These are phyloP conservation scores for Lagopus leucura DNA, from an alignment of 2,113 vertebrate species.

Conservation along the genomic window DNA sequence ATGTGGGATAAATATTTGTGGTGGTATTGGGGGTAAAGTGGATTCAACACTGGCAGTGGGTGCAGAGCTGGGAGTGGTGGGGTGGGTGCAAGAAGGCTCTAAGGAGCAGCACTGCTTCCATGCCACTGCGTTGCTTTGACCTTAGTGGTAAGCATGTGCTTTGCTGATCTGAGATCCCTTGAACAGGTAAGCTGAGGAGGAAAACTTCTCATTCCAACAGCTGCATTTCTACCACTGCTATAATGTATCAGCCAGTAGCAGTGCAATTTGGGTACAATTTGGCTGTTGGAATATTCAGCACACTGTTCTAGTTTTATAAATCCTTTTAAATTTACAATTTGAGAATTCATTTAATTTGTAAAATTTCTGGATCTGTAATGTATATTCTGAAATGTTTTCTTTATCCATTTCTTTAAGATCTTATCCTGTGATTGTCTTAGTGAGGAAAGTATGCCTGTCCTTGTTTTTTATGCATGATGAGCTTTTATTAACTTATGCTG, in stretches of 20 bases:
- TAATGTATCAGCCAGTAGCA: background rate
- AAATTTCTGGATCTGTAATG: background rate
- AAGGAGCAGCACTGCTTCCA: background rate
- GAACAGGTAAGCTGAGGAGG: background rate
- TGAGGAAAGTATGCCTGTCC: background rate
- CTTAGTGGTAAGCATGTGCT: background rate
- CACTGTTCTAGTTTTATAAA: background rate
- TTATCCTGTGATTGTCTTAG: background rate
- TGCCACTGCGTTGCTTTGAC: fast-evolving
- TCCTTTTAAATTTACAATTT: background rate
- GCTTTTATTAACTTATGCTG: background rate
- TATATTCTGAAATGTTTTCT: background rate
- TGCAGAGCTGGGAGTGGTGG: background rate
- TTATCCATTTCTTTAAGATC: background rate
- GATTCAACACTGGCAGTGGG: fast-evolving
- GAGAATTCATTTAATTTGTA: background rate
- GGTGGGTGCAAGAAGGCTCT: background rate
- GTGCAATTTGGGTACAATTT: background rate
- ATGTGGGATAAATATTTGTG: background rate
- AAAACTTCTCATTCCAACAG: background rate
- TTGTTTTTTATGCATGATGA: background rate
- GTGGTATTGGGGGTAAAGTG: background rate
- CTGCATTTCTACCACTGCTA: background rate
- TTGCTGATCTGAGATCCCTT: background rate
- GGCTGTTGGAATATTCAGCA: background rate